These are phyloP conservation scores for Campylorhamphus procurvoides DNA, from an alignment of 2,113 vertebrate species.

Conservation along the genomic window DNA sequence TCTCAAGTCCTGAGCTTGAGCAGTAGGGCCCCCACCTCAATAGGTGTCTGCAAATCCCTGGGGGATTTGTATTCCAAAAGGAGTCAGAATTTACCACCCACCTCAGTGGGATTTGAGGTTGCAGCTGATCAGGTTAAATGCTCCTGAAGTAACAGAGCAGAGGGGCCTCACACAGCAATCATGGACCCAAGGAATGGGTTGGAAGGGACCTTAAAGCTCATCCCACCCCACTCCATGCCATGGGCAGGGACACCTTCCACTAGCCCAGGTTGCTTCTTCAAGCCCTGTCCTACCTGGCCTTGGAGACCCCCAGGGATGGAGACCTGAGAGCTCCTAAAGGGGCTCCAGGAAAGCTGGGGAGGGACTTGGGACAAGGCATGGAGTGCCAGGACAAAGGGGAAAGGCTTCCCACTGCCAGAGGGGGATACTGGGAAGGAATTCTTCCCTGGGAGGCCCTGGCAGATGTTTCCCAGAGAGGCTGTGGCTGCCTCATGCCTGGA, in stretches of 20 bases:
- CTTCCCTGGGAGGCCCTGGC: not conserved
- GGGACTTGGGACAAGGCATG: not conserved
- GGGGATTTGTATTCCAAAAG: not conserved
- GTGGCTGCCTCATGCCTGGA: not conserved
- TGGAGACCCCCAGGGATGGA: not conserved
- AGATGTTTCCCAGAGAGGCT: not conserved
- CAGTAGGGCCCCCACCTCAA: not conserved
- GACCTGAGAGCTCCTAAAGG: not conserved
- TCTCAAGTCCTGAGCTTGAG: not conserved
- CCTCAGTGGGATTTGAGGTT: not conserved
- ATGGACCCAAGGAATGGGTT: not conserved
- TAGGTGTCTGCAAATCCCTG: not conserved
- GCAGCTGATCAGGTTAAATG: not conserved
- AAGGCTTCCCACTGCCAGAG: not conserved
- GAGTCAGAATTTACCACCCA: not conserved
- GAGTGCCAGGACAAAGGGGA: not conserved
- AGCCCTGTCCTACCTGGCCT: accelerated
- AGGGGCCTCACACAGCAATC: not conserved
- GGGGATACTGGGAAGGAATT: not conserved
- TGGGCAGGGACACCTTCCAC: not conserved
- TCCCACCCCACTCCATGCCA: not conserved
- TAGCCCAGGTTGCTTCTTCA: not conserved
- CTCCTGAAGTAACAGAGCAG: not conserved
- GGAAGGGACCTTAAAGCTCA: not conserved
- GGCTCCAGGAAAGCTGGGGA: not conserved